Base-by-base conservation (phyloP, 37 sponge, comb jelly and placozoan genomes). In the Aphrocallistes beatrix region DNA sequence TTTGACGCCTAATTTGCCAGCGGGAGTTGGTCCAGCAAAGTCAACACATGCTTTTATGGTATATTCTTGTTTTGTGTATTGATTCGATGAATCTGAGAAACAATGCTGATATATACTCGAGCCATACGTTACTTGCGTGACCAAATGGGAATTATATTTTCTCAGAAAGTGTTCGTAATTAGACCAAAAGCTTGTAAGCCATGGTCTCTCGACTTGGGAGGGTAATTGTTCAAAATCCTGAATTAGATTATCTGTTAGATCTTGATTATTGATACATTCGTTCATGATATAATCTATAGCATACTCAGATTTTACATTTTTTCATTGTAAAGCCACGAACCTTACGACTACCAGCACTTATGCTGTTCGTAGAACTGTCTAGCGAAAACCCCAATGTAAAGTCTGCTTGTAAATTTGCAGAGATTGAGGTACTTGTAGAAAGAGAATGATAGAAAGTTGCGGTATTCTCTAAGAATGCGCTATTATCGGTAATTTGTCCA, bases 71-170 rank as follows among this genome's bases (percentile, higher is more conserved):
- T 21, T 37, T 37, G 51, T 87, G 83, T 87, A 87, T 1, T 38
- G 38, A 30, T 19, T 37, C 38, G 81, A 48, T 3, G 50, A 17
- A 16, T 87, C 82, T 13, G 50, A 25, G 38, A 87, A 87, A 17
- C 37, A 82, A 51, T 82, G 82, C 37, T 82, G 37, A 1, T 47
- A 47, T 0, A 81, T 38, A 25, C 49, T 82, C 50, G 82, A 49
- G 1, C 87, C 87, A 30, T 82, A 81, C 9, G 42, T 16, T 25
- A 37, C 50, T 3, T 39, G 38, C 38, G 49, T 82, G 8, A 82
- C 82, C 38, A 48, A 87, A 51, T 87, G 87, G 25, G 87, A 48
- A 1, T 83, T 83, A 51, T 87, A 87, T 81, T 87, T 87, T n/a
- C n/a, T 87, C n/a, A 82, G 28, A 83, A 87, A 87, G 0, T 49